Base-by-base conservation (phyloP, 2,888 invertebrate species). In the Drosophila subquinaria region DNA sequence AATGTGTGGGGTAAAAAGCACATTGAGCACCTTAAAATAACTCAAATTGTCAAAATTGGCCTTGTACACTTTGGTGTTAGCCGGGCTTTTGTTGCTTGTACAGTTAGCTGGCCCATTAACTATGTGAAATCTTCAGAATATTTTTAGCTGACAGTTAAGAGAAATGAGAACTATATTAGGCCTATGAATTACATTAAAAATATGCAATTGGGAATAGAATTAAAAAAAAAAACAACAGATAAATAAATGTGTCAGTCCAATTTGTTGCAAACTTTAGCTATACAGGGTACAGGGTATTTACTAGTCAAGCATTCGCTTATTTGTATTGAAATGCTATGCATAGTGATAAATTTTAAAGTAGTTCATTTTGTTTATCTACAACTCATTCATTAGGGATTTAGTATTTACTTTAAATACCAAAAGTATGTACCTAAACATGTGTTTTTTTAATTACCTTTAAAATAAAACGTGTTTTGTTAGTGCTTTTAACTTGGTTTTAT, bases 1-100 rank as follows among this genome's bases (percentile, higher is more conserved):
- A 59, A 42, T 71, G 68, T 69, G 72, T 65, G 71, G 60, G 56
- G 52, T 60, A 59, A 72, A 73, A 38, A 63, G 56, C 47, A 55
- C 27, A 56, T 61, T 20, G 55, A 43, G 40, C 73, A 77, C 40
- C 73, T 76, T 55, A 52, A 43, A 51, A 53, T 55, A 50, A 55
- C 53, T 55, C 36, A 60, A 64, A 55, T 66, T 66, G 60, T 55
- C 36, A 61, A 57, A 55, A 27, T 66, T 66, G 66, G 60, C 66
- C 66, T 65, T 65, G 65, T 60, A 43, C 45, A 47, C 59, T 36
- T 63, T 42, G 20, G 27, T 50, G 56, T 64, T 30, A 35, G 64
- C 40, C 40, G 38, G 42, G 3, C 27, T 53, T 61, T 9, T 23
- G 30, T 30, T 33, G 42, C 40, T 38, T 23, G 13, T 36, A 65